Conservation (phyloP, 2,888 invertebrate genomes). For the Lottia scabra region DNA sequence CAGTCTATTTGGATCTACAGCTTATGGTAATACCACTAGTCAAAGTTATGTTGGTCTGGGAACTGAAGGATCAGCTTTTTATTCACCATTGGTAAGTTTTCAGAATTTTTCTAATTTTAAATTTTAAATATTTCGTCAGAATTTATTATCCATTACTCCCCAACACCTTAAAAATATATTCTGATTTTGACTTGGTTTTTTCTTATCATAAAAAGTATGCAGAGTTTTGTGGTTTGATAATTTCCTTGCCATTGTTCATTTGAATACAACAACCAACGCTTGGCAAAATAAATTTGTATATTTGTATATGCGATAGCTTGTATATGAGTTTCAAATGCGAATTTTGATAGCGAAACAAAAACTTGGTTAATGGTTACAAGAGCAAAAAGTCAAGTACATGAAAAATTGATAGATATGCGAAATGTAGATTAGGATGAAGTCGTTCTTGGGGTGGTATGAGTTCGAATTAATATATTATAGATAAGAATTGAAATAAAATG, state of each 20-base stretch:
- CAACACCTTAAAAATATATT: no score
- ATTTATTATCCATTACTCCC: no score
- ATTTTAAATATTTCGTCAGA: no score
- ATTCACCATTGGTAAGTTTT: slow-evolving; percentile 87
- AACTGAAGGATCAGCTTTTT: slow-evolving; percentile 85
- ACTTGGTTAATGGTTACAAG: not conserved
- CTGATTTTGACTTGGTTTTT: no score
- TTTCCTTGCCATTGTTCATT: no score
- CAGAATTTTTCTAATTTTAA: no score
- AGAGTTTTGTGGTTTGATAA: no score
- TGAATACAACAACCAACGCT: no score
- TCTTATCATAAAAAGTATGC: no score
- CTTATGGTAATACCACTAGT: slow-evolving; percentile 32
- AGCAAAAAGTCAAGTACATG: slow-evolving; percentile 1
- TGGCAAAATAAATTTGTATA: no score
- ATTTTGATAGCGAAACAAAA: not conserved
- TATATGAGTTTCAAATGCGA: not conserved
- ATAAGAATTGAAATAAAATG: slow-evolving; percentile 4
- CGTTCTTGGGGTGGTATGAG: not conserved
- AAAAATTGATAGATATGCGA: not conserved
- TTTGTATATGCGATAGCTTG: no score
- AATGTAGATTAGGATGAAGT: not conserved
- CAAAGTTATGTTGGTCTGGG: slow-evolving; percentile 48
- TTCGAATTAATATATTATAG: slow-evolving; percentile 4
- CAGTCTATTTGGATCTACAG: slow-evolving; percentile 33